phyloP scores from a whole-genome alignment of 2,888 invertebrate genomes.

The Drosophila hamatofila region DNA sequence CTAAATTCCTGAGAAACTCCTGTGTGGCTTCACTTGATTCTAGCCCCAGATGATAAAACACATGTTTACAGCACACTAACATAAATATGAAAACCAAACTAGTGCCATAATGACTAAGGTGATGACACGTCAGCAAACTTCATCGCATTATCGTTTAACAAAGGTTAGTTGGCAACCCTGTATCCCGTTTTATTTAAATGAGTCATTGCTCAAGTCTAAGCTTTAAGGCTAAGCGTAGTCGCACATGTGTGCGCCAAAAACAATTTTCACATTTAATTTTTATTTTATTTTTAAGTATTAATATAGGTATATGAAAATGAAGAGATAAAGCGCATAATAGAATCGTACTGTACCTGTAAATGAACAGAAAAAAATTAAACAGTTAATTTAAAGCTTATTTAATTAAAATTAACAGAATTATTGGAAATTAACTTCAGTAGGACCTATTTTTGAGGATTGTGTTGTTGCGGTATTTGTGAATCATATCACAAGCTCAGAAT shows the following conservation, averaged over 20 bases:
- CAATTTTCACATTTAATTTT: neutral
- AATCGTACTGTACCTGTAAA: constrained; percentile 52
- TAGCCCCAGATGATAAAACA: neutral
- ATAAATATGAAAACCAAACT: neutral
- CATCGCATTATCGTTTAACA: neutral
- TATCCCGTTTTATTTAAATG: neutral
- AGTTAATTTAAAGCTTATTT: neutral
- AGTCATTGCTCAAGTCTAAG: neutral
- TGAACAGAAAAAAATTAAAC: neutral
- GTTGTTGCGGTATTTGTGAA: constrained; percentile 73
- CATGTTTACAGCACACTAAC: neutral
- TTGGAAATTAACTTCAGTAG: constrained; percentile 50
- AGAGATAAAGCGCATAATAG: neutral
- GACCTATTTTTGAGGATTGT: constrained; percentile 68
- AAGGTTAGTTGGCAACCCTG: constrained; percentile 29
- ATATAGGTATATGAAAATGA: neutral
- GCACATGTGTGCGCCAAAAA: neutral
- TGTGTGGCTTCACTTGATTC: no score
- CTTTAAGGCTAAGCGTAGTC: constrained; percentile 40
- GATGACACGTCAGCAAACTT: neutral
- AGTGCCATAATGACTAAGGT: neutral
- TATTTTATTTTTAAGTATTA: neutral
- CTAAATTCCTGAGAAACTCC: no score
- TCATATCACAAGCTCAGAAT: constrained; percentile 54
- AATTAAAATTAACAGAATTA: neutral